phyloP scores from a whole-genome alignment of 2,888 invertebrate species.

The Ditula angustiorana region DNA sequence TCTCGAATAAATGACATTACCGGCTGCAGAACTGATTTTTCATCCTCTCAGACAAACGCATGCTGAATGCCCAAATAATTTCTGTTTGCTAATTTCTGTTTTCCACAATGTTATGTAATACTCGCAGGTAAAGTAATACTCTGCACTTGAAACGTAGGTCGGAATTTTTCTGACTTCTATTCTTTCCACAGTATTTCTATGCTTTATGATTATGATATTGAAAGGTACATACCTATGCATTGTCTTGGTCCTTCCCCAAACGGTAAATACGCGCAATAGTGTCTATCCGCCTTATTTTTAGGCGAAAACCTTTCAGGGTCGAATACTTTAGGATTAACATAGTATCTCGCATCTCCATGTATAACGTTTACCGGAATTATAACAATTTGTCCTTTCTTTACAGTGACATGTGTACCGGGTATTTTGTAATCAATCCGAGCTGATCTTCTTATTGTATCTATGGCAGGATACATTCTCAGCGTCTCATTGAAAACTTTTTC shows the following conservation, averaged over 20 bases:
- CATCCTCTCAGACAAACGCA: no score
- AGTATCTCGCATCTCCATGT: neutral
- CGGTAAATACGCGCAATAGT: constrained; percentile 23
- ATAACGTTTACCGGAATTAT: neutral
- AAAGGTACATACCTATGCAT: constrained; percentile 17
- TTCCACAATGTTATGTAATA: no score
- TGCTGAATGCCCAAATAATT: no score
- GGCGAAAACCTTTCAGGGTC: constrained; percentile 18
- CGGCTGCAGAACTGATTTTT: no score
- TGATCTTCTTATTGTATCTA: constrained; percentile 12
- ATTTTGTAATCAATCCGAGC: constrained; percentile 6
- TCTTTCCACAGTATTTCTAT: no score
- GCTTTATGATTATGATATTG: no score
- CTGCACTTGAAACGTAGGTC: no score
- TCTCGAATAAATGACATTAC: no score
- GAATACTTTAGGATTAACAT: constrained; percentile 6
- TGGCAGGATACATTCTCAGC: constrained; percentile 20
- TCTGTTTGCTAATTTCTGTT: no score
- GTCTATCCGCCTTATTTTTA: constrained; percentile 14
- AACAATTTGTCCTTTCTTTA: constrained; percentile 7
- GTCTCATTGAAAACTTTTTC: constrained; percentile 32
- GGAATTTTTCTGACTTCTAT: no score
- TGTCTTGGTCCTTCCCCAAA: constrained; percentile 21
- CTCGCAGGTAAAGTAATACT: no score
- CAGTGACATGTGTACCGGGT: constrained; percentile 10